These are phyloP conservation scores for Balearica regulorum DNA, from an alignment of 2,797 vertebrate genomes.

Conservation along the genomic window DNA sequence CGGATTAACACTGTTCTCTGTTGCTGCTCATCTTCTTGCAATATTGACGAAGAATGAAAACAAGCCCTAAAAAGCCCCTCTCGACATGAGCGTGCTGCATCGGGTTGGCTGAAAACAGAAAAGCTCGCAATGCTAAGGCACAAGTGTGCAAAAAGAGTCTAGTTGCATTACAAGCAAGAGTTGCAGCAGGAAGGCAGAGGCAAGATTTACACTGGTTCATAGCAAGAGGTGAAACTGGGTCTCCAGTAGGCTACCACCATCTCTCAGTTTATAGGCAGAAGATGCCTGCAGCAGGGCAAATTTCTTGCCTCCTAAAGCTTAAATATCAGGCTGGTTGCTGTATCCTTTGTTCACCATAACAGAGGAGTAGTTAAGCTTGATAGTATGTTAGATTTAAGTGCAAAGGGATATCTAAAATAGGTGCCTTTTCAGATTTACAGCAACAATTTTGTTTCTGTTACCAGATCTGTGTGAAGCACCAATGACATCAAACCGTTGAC, in stretches of 20 bases:
- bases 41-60: not conserved
- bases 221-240: not conserved
- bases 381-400: fast-evolving
- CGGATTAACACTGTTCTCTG: fast-evolving
- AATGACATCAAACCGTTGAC: not conserved
- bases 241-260: not conserved
- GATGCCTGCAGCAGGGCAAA: not conserved
- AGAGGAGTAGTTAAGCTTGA: not conserved
- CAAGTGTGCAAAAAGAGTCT: fast-evolving
- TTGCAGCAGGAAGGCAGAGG: not conserved
- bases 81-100: fast-evolving
- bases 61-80: not conserved
- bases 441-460: not conserved
- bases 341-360: fast-evolving
- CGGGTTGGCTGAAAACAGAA: not conserved
- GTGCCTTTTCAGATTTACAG: not conserved
- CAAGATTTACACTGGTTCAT: not conserved
- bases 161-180: not conserved
- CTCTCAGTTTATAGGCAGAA: not conserved
- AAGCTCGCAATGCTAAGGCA: not conserved
- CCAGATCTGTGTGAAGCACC: not conserved
- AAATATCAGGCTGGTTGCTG: not conserved
- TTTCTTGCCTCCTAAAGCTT: not conserved
- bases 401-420: not conserved
- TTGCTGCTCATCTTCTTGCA: not conserved